Base-by-base conservation (phyloP, 2,888 invertebrate species). In the Coleophora flavipennella region DNA sequence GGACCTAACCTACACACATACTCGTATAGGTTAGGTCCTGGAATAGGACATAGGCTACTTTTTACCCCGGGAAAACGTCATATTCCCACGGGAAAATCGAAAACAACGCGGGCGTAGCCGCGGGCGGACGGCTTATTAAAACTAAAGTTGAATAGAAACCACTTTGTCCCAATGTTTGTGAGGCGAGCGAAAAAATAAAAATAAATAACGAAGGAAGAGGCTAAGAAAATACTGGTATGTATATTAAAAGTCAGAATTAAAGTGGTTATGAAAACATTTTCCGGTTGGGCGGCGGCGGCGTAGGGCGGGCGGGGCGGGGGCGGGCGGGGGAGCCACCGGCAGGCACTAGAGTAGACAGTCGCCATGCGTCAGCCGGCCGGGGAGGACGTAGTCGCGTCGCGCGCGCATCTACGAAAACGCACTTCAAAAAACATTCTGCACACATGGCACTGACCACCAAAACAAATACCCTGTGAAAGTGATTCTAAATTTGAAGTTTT, bases 271-370 rank as follows among this genome's bases (percentile, higher is more conserved):
- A 57, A 65, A 67, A 66, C 55, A 59, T 59, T 58, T 66, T 64
- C 62, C 57, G 56, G 62, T 73, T 70, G 79, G 79, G 80, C 80
- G 80, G 68, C 59, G 62, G 62, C 56, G 43, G 48, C 70, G 59
- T n/a, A n/a, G 73, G 77, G 76, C 75, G 77, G 79, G 77, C 75
- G 75, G 73, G 48, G 57, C 59, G 70, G 59, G 73, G 78, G 76
- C 76, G 77, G 79, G 77, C 76, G 76, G 73, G 57, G 67, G 62
- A 66, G 28, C 28, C 28, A 10, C 28, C 28, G 28, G 8, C 8
- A 10, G 8, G 10, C 28, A 9, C 10, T 11, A 29, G 29, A 46
- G 45, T 45, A 48, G 45, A 56, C 72, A 80, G 79, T 81, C 64
- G 70, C 58, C 59, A 71, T 71, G 73, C 63, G 58, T 43, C 57